Base-by-base conservation (phyloP, 2,797 vertebrate species). In the Nyctalus aviator region DNA sequence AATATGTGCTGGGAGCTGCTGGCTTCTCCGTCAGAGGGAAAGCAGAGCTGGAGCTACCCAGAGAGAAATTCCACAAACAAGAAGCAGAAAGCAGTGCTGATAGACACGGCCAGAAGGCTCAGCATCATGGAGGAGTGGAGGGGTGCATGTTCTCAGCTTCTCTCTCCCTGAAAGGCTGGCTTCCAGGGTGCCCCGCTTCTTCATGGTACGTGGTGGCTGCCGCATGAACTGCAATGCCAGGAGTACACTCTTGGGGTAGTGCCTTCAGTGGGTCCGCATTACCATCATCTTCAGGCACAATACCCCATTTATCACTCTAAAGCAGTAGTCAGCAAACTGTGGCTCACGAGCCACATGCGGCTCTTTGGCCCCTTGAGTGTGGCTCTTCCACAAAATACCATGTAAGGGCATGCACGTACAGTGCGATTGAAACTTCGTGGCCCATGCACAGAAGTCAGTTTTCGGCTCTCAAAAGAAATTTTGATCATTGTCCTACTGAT, bases 141-240 rank as follows among this genome's bases (percentile, higher is more conserved):
- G 15, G 46, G 18, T 41, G 23, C 17, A 6, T 62, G 76, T n/a
- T 89, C 44, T n/a, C 6, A 32, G 10, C 23, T 11, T 13, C n/a
- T 68, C 90, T 77, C 72, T 77, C 86, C 44, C 46, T 1, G 17
- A 17, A 68, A 8, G n/a, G 11, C 9, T 46, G 81, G 44, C 62
- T 79, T 69, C 17, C 15, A 50, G 44, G 83, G 6, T 18, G 13
- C 6, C 30, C 1, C 4, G 4, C 25, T 2, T 50, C 81, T 59
- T 71, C 32, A 0, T 0, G 18, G 48, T 15, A 10, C 20, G 2
- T 18, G 44, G 35, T 2, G 0, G 32, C 46, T 11, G 9, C 0
- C 21, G 59, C 18, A 46, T 25, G 10, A 30, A 48, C 0, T n/a
- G 30, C 20, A 21, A 59, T 14, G 32, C 10, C 8, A 35, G 32